phyloP scores from a whole-genome alignment of 2,888 invertebrate species.

The Diaphora mendica region DNA sequence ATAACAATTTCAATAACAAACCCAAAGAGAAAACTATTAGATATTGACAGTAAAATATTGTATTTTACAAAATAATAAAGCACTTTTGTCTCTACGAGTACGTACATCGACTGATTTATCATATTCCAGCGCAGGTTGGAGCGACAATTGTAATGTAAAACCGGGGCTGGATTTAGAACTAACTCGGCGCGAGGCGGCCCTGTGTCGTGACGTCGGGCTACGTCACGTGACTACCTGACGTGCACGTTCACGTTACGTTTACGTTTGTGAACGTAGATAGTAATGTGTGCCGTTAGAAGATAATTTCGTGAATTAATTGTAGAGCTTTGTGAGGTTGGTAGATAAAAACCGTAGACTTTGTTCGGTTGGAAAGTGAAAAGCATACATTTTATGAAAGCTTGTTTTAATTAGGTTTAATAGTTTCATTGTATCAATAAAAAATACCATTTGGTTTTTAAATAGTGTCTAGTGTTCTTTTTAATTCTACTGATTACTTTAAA shows the following conservation, averaged over 20 bases:
- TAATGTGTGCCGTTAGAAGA: constrained; percentile 39
- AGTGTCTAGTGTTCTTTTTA: background rate
- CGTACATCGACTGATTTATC: constrained; percentile 73
- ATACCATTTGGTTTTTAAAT: background rate
- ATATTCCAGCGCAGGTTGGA: constrained; percentile 71
- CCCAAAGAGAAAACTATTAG: background rate
- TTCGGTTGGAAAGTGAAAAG: constrained; percentile 13
- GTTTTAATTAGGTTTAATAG: background rate
- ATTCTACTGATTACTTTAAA: background rate
- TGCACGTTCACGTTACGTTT: constrained; percentile 38
- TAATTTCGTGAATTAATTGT: constrained; percentile 29
- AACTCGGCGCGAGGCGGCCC: constrained; percentile 38
- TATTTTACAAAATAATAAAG: background rate
- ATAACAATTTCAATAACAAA: background rate
- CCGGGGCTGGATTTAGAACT: constrained; percentile 57
- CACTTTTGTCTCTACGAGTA: constrained; percentile 55
- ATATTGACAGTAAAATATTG: background rate
- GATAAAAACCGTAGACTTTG: constrained; percentile 16
- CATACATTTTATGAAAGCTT: background rate
- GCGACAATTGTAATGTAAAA: constrained; percentile 79
- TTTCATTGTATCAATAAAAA: background rate
- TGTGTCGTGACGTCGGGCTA: constrained; percentile 19
- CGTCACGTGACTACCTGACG: constrained; percentile 37
- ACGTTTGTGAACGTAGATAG: constrained; percentile 28
- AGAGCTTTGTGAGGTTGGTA: constrained; percentile 10